Percentiles rank a stretch among this genome's conserved stretches.
These are phyloP conservation scores for Phycodurus eques DNA, from an alignment of 2,113 vertebrate species.

Conservation along the genomic window DNA sequence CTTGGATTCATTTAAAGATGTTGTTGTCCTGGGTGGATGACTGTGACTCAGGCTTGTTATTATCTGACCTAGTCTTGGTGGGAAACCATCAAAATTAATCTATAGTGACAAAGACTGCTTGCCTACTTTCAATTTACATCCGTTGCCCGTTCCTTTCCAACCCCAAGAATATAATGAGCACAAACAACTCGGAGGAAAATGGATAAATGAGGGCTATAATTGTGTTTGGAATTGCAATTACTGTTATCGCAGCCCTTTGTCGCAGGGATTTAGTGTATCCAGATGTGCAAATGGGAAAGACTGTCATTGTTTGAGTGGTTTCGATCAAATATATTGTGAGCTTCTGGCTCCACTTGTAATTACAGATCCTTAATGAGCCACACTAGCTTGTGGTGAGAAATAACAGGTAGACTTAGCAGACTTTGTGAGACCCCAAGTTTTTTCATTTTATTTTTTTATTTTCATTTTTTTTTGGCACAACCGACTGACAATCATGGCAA, in stretches of 20 bases:
- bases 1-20: background rate
- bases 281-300: slow-evolving; percentile 48
- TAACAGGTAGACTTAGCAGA: slow-evolving; percentile 13
- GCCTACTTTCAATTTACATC: slow-evolving; percentile 50
- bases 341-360: slow-evolving; percentile 32
- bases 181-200: slow-evolving; percentile 55
- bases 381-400: slow-evolving; percentile 17
- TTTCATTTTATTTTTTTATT: background rate
- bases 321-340: slow-evolving; percentile 19
- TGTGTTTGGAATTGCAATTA: slow-evolving; percentile 62
- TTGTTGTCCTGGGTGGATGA: background rate
- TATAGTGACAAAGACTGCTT: slow-evolving; percentile 18
- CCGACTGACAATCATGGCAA: background rate
- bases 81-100: slow-evolving; percentile 38
- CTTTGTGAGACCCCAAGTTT: background rate
- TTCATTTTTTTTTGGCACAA: background rate
- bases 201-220: slow-evolving; percentile 60
- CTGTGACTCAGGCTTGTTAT: slow-evolving; percentile 36
- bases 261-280: slow-evolving; percentile 41
- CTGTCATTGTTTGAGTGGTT: slow-evolving; percentile 44
- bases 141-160: slow-evolving; percentile 43
- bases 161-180: slow-evolving; percentile 42
- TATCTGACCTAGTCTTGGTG: slow-evolving; percentile 37
- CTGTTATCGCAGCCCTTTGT: slow-evolving; percentile 53
- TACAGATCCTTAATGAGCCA: slow-evolving; percentile 44